Evolutionary conservation across 2,888 invertebrate species (phyloP), one percentile per base, ranked within the genome.

Genomic region (Sinhomidia bicolor): DNA sequence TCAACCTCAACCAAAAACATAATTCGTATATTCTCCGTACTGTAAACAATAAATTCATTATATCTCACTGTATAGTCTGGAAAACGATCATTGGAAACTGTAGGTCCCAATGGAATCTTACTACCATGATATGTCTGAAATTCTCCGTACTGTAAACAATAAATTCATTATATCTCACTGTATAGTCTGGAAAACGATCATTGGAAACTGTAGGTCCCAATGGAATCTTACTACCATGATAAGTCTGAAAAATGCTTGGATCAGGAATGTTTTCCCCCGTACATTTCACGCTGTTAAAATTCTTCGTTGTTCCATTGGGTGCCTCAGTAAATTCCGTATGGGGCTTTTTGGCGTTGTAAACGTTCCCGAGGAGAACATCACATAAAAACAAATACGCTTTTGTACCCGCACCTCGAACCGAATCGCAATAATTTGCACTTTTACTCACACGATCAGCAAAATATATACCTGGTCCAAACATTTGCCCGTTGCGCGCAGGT

Each of bases 401-500:
- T 4, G 26, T n/a, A 5, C 83, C 88, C 0, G 14, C 1, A 1
- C 14, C 6, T 12, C 1, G 41, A 10, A 1, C 12, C 10, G 12
- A 1, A 3, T 65, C 62, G 29, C 81, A 62, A 17, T 81, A 81
- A 12, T 81, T 81, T 4, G 29, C 26, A 14, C 71, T 71, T 54
- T 83, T 83, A 12, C 26, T 26, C 20, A 32, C 17, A 14, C 83
- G 36, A 26, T 83, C 83, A 6, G 83, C 83, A 26, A 83, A 83
- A 57, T 83, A 83, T 5, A 83, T 54, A 7, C 83, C 83, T 1
- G 29, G 32, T 3, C 83, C 83, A 71, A 83, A 83, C 83, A 83
- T 83, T 57, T 83, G 83, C 0, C 36, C 29, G 1, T 51, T 54
- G 1, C 1, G 20, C 1, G 4, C 6, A 1, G 83, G 83, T 6